Percentiles rank a stretch among this genome's conserved stretches.
These are phyloP conservation scores for Euzetes globulus DNA, from an alignment of 2,888 invertebrate genomes.

Conservation along the genomic window DNA sequence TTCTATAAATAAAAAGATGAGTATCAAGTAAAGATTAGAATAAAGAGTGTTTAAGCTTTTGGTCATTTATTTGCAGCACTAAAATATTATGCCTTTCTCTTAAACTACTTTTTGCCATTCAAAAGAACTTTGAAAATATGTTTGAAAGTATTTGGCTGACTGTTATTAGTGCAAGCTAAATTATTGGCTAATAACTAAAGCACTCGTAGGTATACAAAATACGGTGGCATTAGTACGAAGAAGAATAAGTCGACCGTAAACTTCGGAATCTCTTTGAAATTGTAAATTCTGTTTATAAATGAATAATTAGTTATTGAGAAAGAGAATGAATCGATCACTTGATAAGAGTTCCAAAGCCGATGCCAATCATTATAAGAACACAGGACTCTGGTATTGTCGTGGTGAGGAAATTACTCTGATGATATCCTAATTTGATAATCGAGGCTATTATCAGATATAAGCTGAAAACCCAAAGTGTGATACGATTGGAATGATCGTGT, in stretches of 20 bases:
- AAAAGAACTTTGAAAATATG: too few relatives aligned
- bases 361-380: background rate
- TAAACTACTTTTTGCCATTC: too few relatives aligned
- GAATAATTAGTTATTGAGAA: background rate
- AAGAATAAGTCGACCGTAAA: constrained; percentile 51
- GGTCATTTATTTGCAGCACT: too few relatives aligned
- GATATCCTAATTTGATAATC: background rate
- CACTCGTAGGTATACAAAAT: too few relatives aligned
- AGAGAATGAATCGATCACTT: background rate
- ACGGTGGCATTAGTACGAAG: constrained; percentile 54
- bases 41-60: background rate
- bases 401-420: background rate
- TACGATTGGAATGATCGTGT: background rate
- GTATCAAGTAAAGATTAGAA: background rate
- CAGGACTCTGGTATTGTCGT: constrained; percentile 1
- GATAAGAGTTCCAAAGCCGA: background rate
- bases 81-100: too few relatives aligned
- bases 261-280: constrained; percentile 34
- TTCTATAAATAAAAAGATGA: constrained; percentile 44
- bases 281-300: background rate
- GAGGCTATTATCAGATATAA: background rate
- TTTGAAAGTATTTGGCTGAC: too few relatives aligned
- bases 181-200: too few relatives aligned
- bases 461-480: background rate
- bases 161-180: constrained; percentile 44